These are phyloP conservation scores for Caiman crocodilus DNA, from an alignment of 2,797 vertebrate genomes.

Conservation along the genomic window DNA sequence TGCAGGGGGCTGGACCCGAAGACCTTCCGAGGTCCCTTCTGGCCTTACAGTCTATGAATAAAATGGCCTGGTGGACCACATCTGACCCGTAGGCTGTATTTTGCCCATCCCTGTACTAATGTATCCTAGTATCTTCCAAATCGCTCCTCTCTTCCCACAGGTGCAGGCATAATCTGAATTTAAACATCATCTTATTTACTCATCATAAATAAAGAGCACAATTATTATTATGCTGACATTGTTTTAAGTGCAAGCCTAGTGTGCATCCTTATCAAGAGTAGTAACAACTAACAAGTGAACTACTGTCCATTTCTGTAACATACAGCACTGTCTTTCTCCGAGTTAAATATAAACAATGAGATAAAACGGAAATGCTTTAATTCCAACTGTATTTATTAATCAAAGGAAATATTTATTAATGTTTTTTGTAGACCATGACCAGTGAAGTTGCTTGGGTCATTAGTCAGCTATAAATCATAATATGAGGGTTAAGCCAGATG, in stretches of 20 bases:
- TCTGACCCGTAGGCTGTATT: too few relatives aligned
- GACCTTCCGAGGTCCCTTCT: too few relatives aligned
- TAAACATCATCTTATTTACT: rapidly evolving
- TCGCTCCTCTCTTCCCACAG: background rate
- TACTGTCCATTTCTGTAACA: background rate
- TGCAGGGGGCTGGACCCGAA: too few relatives aligned
- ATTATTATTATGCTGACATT: background rate
- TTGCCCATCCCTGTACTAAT: background rate
- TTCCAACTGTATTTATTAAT: background rate
- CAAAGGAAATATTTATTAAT: background rate
- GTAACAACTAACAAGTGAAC: background rate
- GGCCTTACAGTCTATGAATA: too few relatives aligned
- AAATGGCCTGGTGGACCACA: too few relatives aligned
- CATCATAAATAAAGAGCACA: background rate
- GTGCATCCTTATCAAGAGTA: background rate
- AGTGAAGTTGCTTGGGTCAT: background rate
- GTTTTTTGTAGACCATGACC: background rate
- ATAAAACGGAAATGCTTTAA: background rate
- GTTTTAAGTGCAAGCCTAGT: background rate
- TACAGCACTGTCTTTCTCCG: background rate
- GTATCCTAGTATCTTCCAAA: background rate
- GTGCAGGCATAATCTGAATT: background rate
- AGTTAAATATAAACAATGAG: background rate
- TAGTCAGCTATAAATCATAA: background rate
- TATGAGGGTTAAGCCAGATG: background rate